Percentiles rank a stretch among this genome's conserved stretches.
phyloP scores from a whole-genome alignment of 2,113 vertebrate species.

The Falco punctatus region DNA sequence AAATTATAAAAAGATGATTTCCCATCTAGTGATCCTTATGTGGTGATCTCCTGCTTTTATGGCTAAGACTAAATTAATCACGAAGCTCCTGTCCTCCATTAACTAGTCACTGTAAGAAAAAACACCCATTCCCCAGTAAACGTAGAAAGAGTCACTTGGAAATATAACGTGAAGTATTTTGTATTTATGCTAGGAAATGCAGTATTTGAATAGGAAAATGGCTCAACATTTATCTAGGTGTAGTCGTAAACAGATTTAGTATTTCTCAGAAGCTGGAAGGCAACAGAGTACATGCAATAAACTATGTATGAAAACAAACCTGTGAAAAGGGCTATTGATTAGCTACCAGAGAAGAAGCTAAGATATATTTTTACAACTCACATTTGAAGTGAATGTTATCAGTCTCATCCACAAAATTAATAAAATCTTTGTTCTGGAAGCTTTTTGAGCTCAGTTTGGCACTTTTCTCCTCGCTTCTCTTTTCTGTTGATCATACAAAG shows the following conservation, averaged over 20 bases:
- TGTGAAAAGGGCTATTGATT: neutral
- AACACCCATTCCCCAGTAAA: neutral
- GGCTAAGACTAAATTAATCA: neutral
- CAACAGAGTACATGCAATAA: neutral
- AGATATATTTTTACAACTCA: neutral
- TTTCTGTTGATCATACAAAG: neutral
- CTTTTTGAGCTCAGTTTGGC: neutral
- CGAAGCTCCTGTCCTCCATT: neutral
- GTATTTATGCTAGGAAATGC: neutral
- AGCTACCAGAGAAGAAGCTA: neutral
- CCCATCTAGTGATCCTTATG: neutral
- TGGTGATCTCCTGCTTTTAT: neutral
- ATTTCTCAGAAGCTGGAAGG: neutral
- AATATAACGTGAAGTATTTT: fast-evolving
- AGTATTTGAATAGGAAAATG: neutral
- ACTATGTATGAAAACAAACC: neutral
- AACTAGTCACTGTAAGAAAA: neutral
- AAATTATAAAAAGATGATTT: neutral
- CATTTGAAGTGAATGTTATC: neutral
- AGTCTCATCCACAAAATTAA: neutral
- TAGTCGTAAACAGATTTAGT: neutral
- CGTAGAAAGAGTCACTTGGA: neutral
- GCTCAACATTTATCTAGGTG: neutral
- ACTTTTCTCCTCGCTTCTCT: neutral
- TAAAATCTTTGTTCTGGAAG: neutral